These are phyloP conservation scores for Myripristis murdjan DNA, from an alignment of 2,797 vertebrate species.

Conservation along the genomic window DNA sequence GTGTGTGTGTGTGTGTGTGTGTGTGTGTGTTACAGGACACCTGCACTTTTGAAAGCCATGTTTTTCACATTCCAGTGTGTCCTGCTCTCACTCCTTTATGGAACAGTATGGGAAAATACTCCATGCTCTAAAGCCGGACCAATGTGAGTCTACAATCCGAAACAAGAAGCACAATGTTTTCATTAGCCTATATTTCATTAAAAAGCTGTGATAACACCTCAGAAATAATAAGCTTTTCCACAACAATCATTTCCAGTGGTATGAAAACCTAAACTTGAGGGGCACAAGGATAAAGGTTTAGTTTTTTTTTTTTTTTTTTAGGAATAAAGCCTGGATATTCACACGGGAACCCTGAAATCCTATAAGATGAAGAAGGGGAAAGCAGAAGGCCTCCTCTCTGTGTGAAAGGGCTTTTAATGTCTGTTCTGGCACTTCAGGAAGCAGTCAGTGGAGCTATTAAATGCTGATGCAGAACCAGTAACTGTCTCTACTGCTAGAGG, in stretches of 20 bases:
- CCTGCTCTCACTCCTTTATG: constrained; percentile 66
- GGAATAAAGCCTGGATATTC: constrained; percentile 17
- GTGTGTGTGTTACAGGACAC: constrained; percentile 80
- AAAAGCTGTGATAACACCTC: constrained; percentile 21
- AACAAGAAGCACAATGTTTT: constrained; percentile 28
- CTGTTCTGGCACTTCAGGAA: constrained; percentile 12
- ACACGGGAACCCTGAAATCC: constrained; percentile 15
- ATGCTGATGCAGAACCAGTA: constrained; percentile 24
- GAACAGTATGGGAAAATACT: constrained; percentile 68
- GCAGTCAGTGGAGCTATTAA: constrained; percentile 25
- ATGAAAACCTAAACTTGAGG: background rate
- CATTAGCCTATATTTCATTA: constrained; percentile 23
- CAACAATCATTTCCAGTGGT: background rate
- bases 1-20: constrained; percentile 4
- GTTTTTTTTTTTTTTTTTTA: background rate
- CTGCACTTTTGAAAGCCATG: constrained; percentile 83
- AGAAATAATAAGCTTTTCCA: constrained; percentile 8
- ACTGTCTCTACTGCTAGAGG: constrained; percentile 10
- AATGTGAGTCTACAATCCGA: constrained; percentile 25
- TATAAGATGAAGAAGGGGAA: constrained; percentile 8
- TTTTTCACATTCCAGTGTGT: constrained; percentile 78
- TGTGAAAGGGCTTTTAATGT: constrained; percentile 20
- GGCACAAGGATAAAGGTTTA: background rate
- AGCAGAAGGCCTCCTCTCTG: constrained; percentile 11
- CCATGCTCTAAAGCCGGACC: constrained; percentile 28